Evolutionary conservation across 2,797 vertebrate genomes (phyloP), one percentile per base, ranked within the genome.

Genomic region (Taeniopygia guttata): DNA sequence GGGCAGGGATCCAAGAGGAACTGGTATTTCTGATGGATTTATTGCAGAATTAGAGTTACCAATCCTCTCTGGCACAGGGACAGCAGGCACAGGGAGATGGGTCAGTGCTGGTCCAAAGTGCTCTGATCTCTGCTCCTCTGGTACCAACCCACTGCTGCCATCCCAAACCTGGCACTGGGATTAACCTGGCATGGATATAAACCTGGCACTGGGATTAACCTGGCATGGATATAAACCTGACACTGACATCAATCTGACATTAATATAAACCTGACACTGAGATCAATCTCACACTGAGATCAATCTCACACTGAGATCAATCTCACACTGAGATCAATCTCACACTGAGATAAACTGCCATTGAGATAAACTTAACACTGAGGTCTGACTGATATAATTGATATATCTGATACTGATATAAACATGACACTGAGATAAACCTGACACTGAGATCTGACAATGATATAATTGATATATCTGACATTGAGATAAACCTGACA

Each of bases 401-500:
- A n/a, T n/a, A n/a, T n/a, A n/a, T 3, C 21, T n/a, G 8, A 6
- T 13, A 30, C 7, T 12, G 18, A 40, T 3, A 59, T 19, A 18
- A 38, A 40, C 3, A 62, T 32, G 40, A 4, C 7, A 46, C 2
- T 45, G 23, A 4, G 5, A n/a, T 15, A 4, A 40, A 11, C 5
- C 29, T 25, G 22, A 4, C 3, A 14, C 1, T n/a, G 36, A 8
- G 2, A n/a, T 60, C 20, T 68, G 26, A 11, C 26, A 36, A 1
- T 27, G 38, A 14, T 0, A 30, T 13, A 2, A 51, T n/a, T n/a
- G n/a, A n/a, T n/a, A n/a, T n/a, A 30, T 1, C 46, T 51, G 19
- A 3, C 11, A 68, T 0, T 22, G 34, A 8, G 0, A 10, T 38
- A 0, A 51, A 18, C 1, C 27, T 9, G 23, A 10, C 9, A 66